phyloP scores from a whole-genome alignment of 2,797 vertebrate genomes.

The Caiman crocodilus region DNA sequence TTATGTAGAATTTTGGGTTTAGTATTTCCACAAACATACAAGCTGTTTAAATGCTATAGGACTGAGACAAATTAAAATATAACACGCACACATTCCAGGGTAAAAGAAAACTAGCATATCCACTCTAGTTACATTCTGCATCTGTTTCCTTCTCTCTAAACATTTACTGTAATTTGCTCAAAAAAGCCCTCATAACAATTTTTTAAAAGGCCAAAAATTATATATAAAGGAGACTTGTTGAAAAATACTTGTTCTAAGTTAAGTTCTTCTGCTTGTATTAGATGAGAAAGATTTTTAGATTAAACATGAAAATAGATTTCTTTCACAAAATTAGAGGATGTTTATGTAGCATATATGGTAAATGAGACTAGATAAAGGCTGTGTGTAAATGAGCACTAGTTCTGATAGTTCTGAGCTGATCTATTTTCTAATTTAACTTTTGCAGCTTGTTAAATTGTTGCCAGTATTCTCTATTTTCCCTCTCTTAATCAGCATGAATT shows the following conservation, averaged over 20 bases:
- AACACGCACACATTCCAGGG: neutral
- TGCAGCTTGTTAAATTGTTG: neutral
- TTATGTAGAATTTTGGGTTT: neutral
- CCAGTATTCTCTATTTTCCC: neutral
- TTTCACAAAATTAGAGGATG: neutral
- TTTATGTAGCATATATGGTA: neutral
- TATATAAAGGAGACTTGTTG: neutral
- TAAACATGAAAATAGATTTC: neutral
- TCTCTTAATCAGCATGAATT: neutral
- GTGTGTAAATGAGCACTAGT: neutral
- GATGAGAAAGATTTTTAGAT: neutral
- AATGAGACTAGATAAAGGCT: neutral
- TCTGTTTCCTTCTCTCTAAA: neutral
- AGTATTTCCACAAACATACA: neutral
- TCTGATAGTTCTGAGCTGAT: neutral
- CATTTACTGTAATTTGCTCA: neutral
- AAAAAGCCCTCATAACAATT: neutral
- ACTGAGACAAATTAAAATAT: neutral
- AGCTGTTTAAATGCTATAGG: neutral
- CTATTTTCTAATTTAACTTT: neutral
- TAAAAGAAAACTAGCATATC: neutral
- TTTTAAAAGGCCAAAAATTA: neutral
- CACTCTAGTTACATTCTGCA: neutral
- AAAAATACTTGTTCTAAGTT: neutral
- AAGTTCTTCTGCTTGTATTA: neutral